Evolutionary conservation across 2,888 invertebrate genomes (phyloP).

Genomic region (Oscheius sp.): DNA sequence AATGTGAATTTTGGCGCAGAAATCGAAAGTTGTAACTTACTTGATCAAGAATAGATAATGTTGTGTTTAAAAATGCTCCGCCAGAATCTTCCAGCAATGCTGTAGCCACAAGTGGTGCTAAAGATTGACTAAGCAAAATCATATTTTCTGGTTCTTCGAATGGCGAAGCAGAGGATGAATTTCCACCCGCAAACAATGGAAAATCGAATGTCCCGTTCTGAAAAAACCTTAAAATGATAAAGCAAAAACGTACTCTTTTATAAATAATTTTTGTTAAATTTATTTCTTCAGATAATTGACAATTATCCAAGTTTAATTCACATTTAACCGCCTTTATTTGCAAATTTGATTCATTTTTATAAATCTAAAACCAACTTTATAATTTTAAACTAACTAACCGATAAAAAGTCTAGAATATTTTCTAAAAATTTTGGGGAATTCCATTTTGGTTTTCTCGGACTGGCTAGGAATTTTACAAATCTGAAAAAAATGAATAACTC

Average conservation of each 20-base stretch:
- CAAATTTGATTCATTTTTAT: too few relatives aligned
- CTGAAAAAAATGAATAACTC: too few relatives aligned
- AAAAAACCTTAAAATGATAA: conserved; percentile 41
- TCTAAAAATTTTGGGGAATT: conserved; percentile 44
- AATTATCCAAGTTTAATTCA: too few relatives aligned
- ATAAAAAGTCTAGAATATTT: conserved; percentile 39
- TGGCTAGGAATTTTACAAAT: conserved; percentile 49
- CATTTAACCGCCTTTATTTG: too few relatives aligned
- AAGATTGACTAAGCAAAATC: conserved; percentile 36
- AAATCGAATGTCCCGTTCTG: conserved; percentile 32
- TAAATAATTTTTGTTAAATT: not conserved
- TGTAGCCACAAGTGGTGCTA: conserved; percentile 42
- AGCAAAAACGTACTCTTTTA: conserved; percentile 38
- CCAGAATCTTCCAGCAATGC: conserved; percentile 40
- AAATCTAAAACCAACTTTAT: conserved; percentile 1
- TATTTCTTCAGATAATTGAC: not conserved
- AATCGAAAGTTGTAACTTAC: too few relatives aligned
- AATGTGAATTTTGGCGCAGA: too few relatives aligned
- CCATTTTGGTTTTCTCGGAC: conserved; percentile 42
- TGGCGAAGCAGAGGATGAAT: conserved; percentile 48
- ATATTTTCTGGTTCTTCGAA: conserved; percentile 49
- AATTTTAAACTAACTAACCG: conserved; percentile 24
- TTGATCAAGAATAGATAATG: conserved; percentile 38
- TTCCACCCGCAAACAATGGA: too few relatives aligned
- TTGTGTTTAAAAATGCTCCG: conserved; percentile 35